Conservation (phyloP, 2,888 invertebrate species). For the Timema podura region DNA sequence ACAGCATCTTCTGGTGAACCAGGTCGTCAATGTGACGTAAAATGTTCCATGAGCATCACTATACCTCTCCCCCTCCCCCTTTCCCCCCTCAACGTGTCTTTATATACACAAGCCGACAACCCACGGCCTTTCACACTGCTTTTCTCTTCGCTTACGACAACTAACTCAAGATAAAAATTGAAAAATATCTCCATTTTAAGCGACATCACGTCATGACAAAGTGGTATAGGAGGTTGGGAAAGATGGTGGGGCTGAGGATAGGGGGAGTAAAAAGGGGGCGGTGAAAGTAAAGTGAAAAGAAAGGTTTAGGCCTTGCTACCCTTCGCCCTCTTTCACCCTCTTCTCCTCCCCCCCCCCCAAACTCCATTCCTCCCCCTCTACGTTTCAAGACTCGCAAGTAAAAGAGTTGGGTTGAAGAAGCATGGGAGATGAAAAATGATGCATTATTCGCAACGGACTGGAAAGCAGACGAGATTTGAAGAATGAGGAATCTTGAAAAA, state of each 20-base stretch:
- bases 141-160: not conserved
- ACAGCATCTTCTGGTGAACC: too few species aligned
- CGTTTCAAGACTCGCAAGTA: constrained; percentile 18
- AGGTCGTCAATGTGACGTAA: too few species aligned
- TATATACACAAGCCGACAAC: too few species aligned
- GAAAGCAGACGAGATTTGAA: constrained; percentile 25
- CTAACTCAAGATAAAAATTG: constrained; percentile 22
- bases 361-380: constrained; percentile 14
- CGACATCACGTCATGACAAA: constrained; percentile 25
- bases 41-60: too few species aligned
- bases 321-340: not conserved
- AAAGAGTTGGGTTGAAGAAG: constrained; percentile 20
- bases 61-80: too few species aligned
- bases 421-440: constrained; percentile 30
- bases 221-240: constrained; percentile 17
- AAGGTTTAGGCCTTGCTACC: constrained; percentile 14
- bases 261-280: constrained; percentile 18
- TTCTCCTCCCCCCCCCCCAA: constrained; percentile 11
- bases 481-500: constrained; percentile 27
- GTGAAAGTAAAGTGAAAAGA: constrained; percentile 17
- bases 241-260: not conserved
- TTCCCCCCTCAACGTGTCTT: too few species aligned
- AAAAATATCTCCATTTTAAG: constrained; percentile 28
- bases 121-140: too few species aligned
- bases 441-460: constrained; percentile 28